Base-by-base conservation (phyloP, 2,888 invertebrate species). In the Pandemis heparana region DNA sequence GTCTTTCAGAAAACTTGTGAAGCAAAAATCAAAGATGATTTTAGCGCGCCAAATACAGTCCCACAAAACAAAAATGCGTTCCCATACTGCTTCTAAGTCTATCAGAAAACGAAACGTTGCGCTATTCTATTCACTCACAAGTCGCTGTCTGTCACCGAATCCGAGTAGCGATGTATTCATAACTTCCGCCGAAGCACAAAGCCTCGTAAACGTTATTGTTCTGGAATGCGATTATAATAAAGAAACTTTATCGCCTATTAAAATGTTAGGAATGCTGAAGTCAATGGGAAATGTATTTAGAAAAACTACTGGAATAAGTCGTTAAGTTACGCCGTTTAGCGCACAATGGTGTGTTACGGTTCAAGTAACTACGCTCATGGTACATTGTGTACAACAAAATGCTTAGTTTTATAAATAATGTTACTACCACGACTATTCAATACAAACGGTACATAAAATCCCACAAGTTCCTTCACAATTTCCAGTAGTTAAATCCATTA, bases 131-230 rank as follows among this genome's bases (percentile, higher is more conserved):
- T 56, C 12, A 5, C 23, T 56, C 56, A 18, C 23, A 56, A 56
- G 56, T 16, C 23, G 12, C 23, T 12, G 12, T 56, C 23, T n/a
- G 18, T 56, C 56, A 56, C 77, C 84, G 82, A 87, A 87, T 80
- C 79, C 75, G 84, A 85, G 83, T 79, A 81, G 78, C 81, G 79
- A 84, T 83, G 84, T 83, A 85, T 88, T 87, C 87, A 87, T 85
- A 87, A 85, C 89, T 87, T 90, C 89, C 88, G 85, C 81, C 81
- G 83, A 77, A 66, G 75, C 77, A 85, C 85, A 85, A 87, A 85
- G 80, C 83, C 81, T 87, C 85, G 81, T 89, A 87, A 88, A 87
- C 84, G 75, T 79, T 76, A 90, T 90, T 89, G 89, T 90, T 87
- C 82, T 80, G 80, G 82, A 82, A 82, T 77, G 81, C 83, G 81